Evolutionary conservation across 2,888 invertebrate species (phyloP), one percentile per base, ranked within the genome.

Genomic region (Rhorus exstirpatorius): DNA sequence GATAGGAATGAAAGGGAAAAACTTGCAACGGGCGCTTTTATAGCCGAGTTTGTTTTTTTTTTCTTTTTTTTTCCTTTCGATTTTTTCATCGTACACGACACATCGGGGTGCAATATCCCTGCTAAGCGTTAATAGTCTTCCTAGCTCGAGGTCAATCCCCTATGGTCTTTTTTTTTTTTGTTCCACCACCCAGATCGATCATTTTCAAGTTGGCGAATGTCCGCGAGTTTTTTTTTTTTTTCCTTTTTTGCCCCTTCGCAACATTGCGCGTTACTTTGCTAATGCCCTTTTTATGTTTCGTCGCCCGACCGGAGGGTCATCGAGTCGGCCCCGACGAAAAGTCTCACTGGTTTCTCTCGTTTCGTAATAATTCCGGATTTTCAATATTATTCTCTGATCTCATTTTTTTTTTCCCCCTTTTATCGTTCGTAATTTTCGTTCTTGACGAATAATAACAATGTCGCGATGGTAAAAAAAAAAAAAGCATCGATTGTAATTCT

Each of bases 1-100:
- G 76, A 79, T 72, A 58, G 81, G 86, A 91, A 89, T 91, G 91
- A 88, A 86, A 86, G 83, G 44, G 77, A 83, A 85, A 85, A 87
- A 85, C 84, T 71, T 83, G 75, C 83, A 80, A 86, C 87, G 78
- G 85, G 85, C 83, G 86, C 89, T 90, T 92, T 91, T 92, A 92
- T 92, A 92, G 85, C 79, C 81, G 82, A 72, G n/a, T n/a, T n/a
- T n/a, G n/a, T n/a, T n/a, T n/a, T n/a, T n/a, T n/a, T n/a, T n/a
- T n/a, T n/a, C n/a, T n/a, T n/a, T n/a, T n/a, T n/a, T 60, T 82
- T 81, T 87, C 86, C 85, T 86, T 89, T 86, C 86, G 44, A 38
- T 21, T 70, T 41, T 17, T 86, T 79, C 79, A 26, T 79, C 81
- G 84, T 86, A 82, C 81, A 82, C 44, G 44, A 80, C 84, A 83